Base-by-base conservation (phyloP, 2,797 vertebrate species). In the Cheirogaleus major region DNA sequence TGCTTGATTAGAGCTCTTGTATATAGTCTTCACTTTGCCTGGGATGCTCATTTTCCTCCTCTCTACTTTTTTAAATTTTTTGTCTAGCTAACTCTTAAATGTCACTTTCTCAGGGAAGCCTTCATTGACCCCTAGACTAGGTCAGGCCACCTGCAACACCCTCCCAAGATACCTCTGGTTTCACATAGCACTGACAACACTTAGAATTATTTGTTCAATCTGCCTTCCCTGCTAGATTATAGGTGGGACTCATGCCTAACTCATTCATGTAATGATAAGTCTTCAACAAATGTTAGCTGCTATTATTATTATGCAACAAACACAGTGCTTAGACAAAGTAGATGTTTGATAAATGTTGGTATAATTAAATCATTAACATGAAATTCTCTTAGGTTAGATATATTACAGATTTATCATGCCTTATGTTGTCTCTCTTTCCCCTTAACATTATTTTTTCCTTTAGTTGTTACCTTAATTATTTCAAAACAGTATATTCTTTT, bases 401-500 rank as follows among this genome's bases (percentile, higher is more conserved):
- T 17, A 55, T 95, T 92, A 78, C 14, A 78, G 48, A 73, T 57
- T 63, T 82, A 11, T 84, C 41, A 23, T 1, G 73, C 2, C 20
- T 83, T 45, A 55, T 55, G n/a, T 52, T 67, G 13, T 65, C 78
- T 93, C 45, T 67, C 25, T 38, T 91, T 87, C 9, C 81, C 23
- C 32, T 72, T 78, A 87, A 83, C 91, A 48, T 61, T 75, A 57
- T 48, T 13, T 1, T 81, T 67, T 6, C 43, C 22, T 85, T 78
- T 91, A 70, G 70, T 69, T 88, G 7, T 79, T 72, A 63, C 57
- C 17, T 93, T 89, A 32, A 78, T 95, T 87, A 30, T 85, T 95
- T 92, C 4, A 41, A 81, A 93, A 75, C 10, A 20, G 48, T 35
- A 17, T 72, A 82, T 57, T 89, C 27, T 90, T 90, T 90, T 96